Evolutionary conservation across 37 sponge, comb jelly and placozoan genomes (phyloP).

Genomic region (Aplysina aerophoba): DNA sequence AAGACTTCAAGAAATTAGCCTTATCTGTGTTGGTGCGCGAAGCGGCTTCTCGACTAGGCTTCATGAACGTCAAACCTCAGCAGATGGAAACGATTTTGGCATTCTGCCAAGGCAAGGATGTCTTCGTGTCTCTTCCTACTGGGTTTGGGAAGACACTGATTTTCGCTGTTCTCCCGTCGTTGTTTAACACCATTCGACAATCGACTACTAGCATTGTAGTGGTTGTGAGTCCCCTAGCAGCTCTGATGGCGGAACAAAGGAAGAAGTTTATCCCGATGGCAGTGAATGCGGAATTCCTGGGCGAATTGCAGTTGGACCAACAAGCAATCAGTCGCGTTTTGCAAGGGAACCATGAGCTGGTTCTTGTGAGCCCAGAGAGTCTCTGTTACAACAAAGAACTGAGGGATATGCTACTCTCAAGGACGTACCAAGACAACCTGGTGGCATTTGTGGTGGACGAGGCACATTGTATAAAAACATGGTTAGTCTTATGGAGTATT

Average conservation of each 20-base stretch:
- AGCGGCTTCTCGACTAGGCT: constrained; percentile 7
- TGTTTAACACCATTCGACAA: not conserved
- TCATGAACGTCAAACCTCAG: not conserved
- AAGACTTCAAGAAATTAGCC: not conserved
- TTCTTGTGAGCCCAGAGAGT: constrained; percentile 32
- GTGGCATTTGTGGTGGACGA: constrained; percentile 43
- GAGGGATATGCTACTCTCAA: constrained; percentile 19
- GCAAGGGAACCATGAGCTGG: constrained; percentile 10
- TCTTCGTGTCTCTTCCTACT: constrained; percentile 31
- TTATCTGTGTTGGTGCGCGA: not conserved
- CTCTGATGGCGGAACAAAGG: constrained; percentile 36
- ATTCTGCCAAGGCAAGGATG: constrained; percentile 9
- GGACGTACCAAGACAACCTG: constrained; percentile 30
- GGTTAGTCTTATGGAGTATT: constrained; percentile 33
- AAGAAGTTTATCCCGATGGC: constrained; percentile 22
- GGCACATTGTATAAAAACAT: constrained; percentile 39
- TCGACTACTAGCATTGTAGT: constrained; percentile 7
- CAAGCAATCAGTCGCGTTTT: not conserved
- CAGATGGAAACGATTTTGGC: not conserved
- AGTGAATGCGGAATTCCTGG: constrained; percentile 20
- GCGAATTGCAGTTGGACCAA: constrained; percentile 16
- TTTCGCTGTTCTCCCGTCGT: not conserved
- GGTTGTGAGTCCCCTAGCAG: constrained; percentile 38
- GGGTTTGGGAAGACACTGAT: constrained; percentile 22
- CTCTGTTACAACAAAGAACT: not conserved